These are phyloP conservation scores for Tenrec ecaudatus DNA, from an alignment of 2,113 vertebrate species.

Conservation along the genomic window DNA sequence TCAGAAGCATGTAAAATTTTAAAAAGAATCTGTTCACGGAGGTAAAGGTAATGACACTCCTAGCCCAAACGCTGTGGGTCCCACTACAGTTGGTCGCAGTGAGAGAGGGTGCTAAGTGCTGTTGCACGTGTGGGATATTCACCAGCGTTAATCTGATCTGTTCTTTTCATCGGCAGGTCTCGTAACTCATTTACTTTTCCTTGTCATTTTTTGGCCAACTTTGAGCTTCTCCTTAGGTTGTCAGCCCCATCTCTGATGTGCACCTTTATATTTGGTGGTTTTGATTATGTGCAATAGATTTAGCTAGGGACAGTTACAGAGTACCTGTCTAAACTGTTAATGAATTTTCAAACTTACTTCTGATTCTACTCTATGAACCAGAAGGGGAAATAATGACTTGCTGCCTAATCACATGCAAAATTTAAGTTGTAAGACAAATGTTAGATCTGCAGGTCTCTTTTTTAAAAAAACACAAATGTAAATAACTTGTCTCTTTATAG, in stretches of 20 bases:
- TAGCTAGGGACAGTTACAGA: not conserved
- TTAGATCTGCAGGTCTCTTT: not conserved
- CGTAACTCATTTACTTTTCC: not conserved
- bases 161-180: not conserved
- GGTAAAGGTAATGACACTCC: not conserved
- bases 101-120: not conserved
- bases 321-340: not conserved
- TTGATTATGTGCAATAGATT: not conserved
- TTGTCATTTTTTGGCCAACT: not conserved
- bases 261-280: not conserved
- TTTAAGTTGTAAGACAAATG: not conserved
- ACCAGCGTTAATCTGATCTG: not conserved
- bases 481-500: not conserved
- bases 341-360: not conserved
- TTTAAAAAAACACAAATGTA: conserved; percentile 46
- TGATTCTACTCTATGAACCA: not conserved
- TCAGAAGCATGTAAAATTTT: no score
- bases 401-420: not conserved
- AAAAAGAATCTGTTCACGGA: not conserved
- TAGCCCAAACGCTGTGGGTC: not conserved
- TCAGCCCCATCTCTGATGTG: not conserved
- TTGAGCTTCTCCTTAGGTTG: not conserved
- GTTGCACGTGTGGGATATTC: not conserved
- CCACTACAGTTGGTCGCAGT: not conserved
- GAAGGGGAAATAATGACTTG: conserved; percentile 17